A percentile compares a stretch with the other conserved stretches of the same genome.
phyloP scores from a whole-genome alignment of 2,888 invertebrate genomes.

The Eurytoma adleriae region DNA sequence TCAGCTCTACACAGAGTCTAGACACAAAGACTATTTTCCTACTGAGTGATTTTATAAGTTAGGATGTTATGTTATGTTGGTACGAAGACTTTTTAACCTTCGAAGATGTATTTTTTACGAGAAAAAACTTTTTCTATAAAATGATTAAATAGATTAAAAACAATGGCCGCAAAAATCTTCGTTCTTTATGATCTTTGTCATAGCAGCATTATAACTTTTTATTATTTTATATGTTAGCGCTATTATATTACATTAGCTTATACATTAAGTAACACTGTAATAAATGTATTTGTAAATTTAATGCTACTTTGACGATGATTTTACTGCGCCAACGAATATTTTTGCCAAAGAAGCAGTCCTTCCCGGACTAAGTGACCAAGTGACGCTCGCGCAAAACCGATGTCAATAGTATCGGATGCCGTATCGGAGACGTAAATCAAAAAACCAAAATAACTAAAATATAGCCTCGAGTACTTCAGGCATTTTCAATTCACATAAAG shows the following conservation, averaged over 20 bases:
- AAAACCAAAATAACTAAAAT: slow-evolving; percentile 43
- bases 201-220: slow-evolving; percentile 40
- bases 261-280: neutral
- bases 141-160: slow-evolving; percentile 13
- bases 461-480: slow-evolving; percentile 30
- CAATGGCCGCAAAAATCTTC: slow-evolving; percentile 38
- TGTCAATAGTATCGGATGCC: slow-evolving; percentile 21
- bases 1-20: too few species aligned
- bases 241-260: too few species aligned
- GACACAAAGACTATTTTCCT: slow-evolving; percentile 33
- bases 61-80: too few species aligned
- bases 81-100: slow-evolving; percentile 15
- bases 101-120: neutral
- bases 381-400: slow-evolving; percentile 47
- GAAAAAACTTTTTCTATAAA: slow-evolving; percentile 10
- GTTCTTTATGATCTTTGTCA: slow-evolving; percentile 40
- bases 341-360: slow-evolving; percentile 41
- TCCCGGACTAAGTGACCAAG: neutral
- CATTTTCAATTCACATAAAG: slow-evolving; percentile 34
- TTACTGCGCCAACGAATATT: slow-evolving; percentile 39
- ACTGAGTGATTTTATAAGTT: slow-evolving; percentile 14
- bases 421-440: slow-evolving; percentile 37
- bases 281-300: slow-evolving; percentile 8
- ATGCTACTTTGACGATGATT: slow-evolving; percentile 48
- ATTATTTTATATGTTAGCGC: neutral